Evolutionary conservation across 2,797 vertebrate genomes (phyloP).

Genomic region (Gobionotothen gibberifrons): DNA sequence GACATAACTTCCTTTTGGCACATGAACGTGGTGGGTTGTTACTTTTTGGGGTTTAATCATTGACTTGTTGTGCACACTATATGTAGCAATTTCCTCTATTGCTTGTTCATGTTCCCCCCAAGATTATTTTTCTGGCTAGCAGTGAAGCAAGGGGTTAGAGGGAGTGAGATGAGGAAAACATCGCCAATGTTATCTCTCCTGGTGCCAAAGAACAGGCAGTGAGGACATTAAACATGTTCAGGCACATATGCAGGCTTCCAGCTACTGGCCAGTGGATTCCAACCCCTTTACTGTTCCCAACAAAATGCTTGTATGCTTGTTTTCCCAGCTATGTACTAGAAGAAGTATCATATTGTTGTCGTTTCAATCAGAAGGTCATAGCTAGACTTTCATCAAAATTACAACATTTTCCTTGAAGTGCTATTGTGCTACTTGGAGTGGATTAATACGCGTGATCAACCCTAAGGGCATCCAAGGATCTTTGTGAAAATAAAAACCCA

Average conservation of each 20-base stretch:
- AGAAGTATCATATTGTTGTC: background rate
- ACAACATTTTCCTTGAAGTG: background rate
- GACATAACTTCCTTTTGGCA: conserved; percentile 34
- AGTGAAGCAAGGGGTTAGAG: conserved; percentile 30
- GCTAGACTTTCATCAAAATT: background rate
- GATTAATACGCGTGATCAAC: too few relatives aligned
- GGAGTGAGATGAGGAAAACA: conserved; percentile 42
- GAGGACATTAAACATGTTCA: conserved; percentile 21
- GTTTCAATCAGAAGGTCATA: background rate
- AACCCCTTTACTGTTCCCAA: conserved; percentile 16
- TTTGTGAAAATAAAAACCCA: too few relatives aligned
- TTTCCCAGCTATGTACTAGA: background rate
- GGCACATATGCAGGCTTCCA: conserved; percentile 20
- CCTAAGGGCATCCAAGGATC: too few relatives aligned
- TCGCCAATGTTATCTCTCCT: conserved; percentile 33
- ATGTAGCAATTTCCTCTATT: conserved; percentile 42
- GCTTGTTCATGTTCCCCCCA: conserved; percentile 35
- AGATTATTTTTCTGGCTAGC: conserved; percentile 41
- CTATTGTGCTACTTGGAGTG: too few relatives aligned
- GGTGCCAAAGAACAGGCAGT: conserved; percentile 26
- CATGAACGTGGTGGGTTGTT: conserved; percentile 22
- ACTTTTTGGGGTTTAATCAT: conserved; percentile 38
- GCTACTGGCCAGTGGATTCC: conserved; percentile 20
- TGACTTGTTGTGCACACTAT: conserved; percentile 39
- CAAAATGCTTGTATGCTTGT: background rate